Evolutionary conservation across 2,888 invertebrate genomes (phyloP), one percentile per base, ranked within the genome.

Genomic region (Fissipunctia ypsillon): DNA sequence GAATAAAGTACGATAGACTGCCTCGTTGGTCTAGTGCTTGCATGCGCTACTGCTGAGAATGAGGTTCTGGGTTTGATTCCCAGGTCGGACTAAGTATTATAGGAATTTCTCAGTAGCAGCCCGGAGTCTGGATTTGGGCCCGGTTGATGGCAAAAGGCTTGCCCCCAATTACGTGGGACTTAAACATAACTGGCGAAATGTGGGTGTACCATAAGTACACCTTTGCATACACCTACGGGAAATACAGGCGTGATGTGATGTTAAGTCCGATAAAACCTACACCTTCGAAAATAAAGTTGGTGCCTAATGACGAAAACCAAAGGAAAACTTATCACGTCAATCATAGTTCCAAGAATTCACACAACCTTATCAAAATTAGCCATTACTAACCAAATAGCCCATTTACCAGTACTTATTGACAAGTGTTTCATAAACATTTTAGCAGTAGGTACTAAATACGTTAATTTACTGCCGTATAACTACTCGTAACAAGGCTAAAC

Each of bases 381-480:
- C n/a, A 41, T 79, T 52, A 57, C 50, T 19, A 57, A 78, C 41
- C 25, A 64, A 78, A 80, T 50, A n/a, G 28, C 25, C 54, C 22
- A 64, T 64, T 80, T 54, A 45, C n/a, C 50, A 35, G 50, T 6
- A 63, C 12, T 61, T 28, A 76, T 10, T 66, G 45, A 83, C 28
- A 60, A 70, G 59, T 35, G 60, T 71, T 73, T 54, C 45, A 70
- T 65, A 69, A 74, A 65, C 22, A 66, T 66, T 69, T 73, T 67
- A 80, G 63, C 59, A 6, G 19, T 38, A 28, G 52, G 69, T 56
- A 48, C 64, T 84, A 81, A 70, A 72, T 61, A 54, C 61, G 38
- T 35, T 54, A 59, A 70, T 70, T 76, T 70, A 76, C 70, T 66
- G 9, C 25, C 25, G 7, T 43, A 38, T 69, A 60, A 31, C 45